These are phyloP conservation scores for Pachypsylla venusta DNA, from an alignment of 1,140 invertebrate genomes.

Conservation along the genomic window DNA sequence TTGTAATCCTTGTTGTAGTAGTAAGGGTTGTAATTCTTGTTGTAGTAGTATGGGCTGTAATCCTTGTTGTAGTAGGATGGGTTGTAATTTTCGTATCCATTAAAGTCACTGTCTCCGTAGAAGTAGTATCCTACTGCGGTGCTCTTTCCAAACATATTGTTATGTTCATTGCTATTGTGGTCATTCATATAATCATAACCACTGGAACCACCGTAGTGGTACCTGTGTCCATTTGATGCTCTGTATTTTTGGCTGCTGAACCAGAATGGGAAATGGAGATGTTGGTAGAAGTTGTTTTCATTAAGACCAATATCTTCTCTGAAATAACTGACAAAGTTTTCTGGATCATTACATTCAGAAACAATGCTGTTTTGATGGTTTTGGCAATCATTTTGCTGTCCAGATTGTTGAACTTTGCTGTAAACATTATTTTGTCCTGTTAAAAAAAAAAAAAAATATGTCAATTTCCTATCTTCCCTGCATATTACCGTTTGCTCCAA, in stretches of 20 bases:
- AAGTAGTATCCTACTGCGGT: neutral
- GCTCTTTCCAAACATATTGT: neutral
- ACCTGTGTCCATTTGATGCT: too few relatives aligned
- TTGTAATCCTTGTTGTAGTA: too few relatives aligned
- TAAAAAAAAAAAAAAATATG: neutral
- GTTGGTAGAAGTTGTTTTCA: constrained; percentile 46
- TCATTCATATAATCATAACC: neutral
- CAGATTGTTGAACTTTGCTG: constrained; percentile 27
- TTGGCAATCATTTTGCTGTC: constrained; percentile 22
- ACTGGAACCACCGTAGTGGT: too few relatives aligned
- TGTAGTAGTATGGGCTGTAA: too few relatives aligned
- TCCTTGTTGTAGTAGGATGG: too few relatives aligned
- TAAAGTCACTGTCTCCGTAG: constrained; percentile 8
- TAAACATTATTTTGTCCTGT: constrained; percentile 25
- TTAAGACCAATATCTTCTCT: constrained; percentile 57
- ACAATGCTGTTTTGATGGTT: constrained; percentile 22
- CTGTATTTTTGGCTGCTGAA: constrained; percentile 36
- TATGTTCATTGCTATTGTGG: neutral
- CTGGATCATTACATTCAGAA: constrained; percentile 26
- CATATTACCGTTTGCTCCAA: too few relatives aligned
- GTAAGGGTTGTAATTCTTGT: too few relatives aligned
- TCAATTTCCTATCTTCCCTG: too few relatives aligned
- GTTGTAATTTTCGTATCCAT: too few relatives aligned
- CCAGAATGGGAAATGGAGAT: constrained; percentile 46
- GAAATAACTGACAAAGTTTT: constrained; percentile 50